Evolutionary conservation across 2,113 vertebrate genomes (phyloP).

Genomic region (Rhombomys opimus): DNA sequence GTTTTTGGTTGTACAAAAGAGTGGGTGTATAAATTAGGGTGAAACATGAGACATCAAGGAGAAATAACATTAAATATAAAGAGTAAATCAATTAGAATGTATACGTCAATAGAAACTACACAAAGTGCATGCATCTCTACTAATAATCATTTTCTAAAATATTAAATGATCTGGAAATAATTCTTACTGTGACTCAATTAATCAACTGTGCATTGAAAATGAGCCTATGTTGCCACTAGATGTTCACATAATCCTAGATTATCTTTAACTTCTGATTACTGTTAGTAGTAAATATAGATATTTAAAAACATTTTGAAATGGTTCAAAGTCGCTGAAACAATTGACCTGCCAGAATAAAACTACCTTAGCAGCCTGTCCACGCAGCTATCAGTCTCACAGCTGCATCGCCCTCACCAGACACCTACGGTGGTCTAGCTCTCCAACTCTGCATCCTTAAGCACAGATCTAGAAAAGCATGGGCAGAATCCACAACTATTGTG

Average conservation of each 20-base stretch:
- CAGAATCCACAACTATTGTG: not conserved
- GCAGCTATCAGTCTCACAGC: not conserved
- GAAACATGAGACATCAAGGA: not conserved
- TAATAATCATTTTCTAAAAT: slow-evolving; percentile 1
- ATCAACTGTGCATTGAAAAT: slow-evolving; percentile 41
- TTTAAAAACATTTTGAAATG: not conserved
- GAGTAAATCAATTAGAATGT: not conserved
- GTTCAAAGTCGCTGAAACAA: not conserved
- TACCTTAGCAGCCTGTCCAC: not conserved
- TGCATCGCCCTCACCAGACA: not conserved
- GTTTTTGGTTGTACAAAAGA: not conserved
- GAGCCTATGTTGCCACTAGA: not conserved
- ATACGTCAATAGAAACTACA: not conserved
- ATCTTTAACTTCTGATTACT: slow-evolving; percentile 29
- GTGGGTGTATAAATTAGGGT: not conserved
- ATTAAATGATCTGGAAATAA: slow-evolving; percentile 18
- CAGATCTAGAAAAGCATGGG: not conserved
- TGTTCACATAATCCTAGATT: not conserved
- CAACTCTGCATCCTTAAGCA: not conserved
- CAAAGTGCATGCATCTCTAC: not conserved
- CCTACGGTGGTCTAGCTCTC: not conserved
- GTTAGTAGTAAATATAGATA: not conserved
- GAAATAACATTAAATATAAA: slow-evolving; percentile 10
- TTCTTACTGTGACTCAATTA: not conserved
- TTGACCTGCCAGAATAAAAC: slow-evolving; percentile 8